phyloP scores from a whole-genome alignment of 2,888 invertebrate species.

The Ormyrus rosae region DNA sequence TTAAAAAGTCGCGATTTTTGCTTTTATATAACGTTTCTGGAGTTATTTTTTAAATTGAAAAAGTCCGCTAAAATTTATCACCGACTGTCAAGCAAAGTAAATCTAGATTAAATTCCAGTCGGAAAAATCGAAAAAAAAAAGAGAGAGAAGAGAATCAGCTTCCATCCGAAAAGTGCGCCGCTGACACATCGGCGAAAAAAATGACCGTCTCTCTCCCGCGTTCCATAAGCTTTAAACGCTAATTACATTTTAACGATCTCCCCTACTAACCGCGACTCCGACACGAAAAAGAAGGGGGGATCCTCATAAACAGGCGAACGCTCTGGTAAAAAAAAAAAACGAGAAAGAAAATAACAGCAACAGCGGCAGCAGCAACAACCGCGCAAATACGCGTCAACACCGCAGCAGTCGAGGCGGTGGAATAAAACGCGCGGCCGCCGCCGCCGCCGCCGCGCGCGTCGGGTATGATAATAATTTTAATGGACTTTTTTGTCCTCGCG shows the following conservation, averaged over 20 bases:
- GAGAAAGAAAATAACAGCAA: background rate
- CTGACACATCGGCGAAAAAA: background rate
- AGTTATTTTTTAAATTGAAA: too few species aligned
- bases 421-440: slow-evolving; percentile 19
- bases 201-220: background rate
- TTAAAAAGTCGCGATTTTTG: too few species aligned
- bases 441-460: background rate
- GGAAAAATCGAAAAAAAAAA: too few species aligned
- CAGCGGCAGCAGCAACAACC: too few species aligned
- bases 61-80: too few species aligned
- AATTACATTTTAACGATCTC: slow-evolving; percentile 51
- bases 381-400: slow-evolving; percentile 3
- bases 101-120: too few species aligned
- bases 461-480: slow-evolving; percentile 52
- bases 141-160: too few species aligned
- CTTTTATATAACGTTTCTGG: too few species aligned
- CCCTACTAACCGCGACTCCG: too few species aligned
- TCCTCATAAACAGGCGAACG: slow-evolving; percentile 5
- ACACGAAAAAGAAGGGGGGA: background rate
- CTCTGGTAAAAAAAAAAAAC: background rate
- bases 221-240: slow-evolving; percentile 15
- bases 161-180: too few species aligned
- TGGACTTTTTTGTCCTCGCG: slow-evolving; percentile 43
- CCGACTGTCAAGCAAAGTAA: too few species aligned
- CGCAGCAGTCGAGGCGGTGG: background rate